Conservation (phyloP, 2,113 vertebrate species). For the Ictidomys tridecemlineatus region DNA sequence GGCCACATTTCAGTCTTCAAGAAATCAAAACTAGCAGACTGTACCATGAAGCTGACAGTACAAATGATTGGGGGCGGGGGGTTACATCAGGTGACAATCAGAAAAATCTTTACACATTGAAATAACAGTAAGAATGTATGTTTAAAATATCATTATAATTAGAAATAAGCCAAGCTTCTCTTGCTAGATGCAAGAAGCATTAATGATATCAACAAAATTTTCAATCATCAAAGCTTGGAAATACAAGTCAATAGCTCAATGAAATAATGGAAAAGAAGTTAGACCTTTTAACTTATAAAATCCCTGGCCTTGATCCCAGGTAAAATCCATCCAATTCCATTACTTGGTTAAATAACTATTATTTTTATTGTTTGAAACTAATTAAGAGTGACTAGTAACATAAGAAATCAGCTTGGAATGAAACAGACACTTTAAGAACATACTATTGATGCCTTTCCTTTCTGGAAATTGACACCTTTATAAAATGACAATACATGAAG, state of each 20-base stretch:
- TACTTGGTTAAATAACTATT: not conserved
- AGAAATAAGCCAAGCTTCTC: slow-evolving; percentile 6
- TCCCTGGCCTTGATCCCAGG: not conserved
- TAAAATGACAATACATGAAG: not conserved
- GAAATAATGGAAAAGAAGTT: not conserved
- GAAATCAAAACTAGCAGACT: slow-evolving; percentile 22
- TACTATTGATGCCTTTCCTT: not conserved
- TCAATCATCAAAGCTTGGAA: not conserved
- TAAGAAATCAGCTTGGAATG: not conserved
- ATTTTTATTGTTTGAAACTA: not conserved
- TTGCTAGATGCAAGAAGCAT: not conserved
- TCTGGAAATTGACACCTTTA: slow-evolving; percentile 39
- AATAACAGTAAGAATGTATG: not conserved
- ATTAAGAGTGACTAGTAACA: not conserved
- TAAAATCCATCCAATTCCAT: not conserved
- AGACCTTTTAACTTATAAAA: not conserved
- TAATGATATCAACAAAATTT: not conserved
- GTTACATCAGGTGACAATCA: not conserved
- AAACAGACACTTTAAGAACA: not conserved
- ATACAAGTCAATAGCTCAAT: slow-evolving; percentile 13
- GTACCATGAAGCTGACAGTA: not conserved
- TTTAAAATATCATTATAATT: slow-evolving; percentile 38
- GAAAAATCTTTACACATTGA: slow-evolving; percentile 19
- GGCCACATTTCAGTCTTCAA: not conserved
- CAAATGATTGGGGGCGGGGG: not conserved